These are phyloP conservation scores for Halcyon smyrnensis DNA, from an alignment of 2,797 vertebrate species.

Conservation along the genomic window DNA sequence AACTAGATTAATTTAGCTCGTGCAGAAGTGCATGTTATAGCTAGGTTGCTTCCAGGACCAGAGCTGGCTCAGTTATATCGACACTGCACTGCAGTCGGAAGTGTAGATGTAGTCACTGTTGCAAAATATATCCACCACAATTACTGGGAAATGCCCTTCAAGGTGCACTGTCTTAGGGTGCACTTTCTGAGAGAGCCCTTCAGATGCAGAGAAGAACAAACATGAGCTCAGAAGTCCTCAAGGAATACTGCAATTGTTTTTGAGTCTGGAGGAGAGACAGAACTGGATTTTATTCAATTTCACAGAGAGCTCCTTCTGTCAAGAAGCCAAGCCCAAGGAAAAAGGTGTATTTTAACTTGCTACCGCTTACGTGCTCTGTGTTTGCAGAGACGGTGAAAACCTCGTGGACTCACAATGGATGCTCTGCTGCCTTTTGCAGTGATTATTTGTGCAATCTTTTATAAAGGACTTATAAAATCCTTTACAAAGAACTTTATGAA, in stretches of 20 bases:
- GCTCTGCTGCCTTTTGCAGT: neutral
- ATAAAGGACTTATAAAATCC: no score
- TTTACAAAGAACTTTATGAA: neutral
- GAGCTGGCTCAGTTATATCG: neutral
- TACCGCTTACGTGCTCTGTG: neutral
- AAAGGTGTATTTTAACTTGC: neutral
- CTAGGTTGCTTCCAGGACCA: neutral
- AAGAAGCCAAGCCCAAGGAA: neutral
- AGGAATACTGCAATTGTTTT: neutral
- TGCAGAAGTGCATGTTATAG: neutral
- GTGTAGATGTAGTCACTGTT: neutral
- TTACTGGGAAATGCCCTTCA: neutral
- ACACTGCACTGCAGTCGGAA: neutral
- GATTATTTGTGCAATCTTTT: neutral
- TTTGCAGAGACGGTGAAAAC: neutral
- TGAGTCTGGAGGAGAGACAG: neutral
- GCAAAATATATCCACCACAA: neutral
- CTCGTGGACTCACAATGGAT: neutral
- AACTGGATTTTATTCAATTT: slow-evolving; percentile 21
- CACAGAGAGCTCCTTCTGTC: neutral
- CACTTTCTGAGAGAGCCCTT: neutral
- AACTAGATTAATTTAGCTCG: neutral
- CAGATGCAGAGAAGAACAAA: neutral
- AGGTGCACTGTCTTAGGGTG: neutral
- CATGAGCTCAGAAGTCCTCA: neutral